A percentile compares a stretch with the other conserved stretches of the same genome.
Conservation (phyloP, 2,888 invertebrate genomes). For the Sericinus montela region DNA sequence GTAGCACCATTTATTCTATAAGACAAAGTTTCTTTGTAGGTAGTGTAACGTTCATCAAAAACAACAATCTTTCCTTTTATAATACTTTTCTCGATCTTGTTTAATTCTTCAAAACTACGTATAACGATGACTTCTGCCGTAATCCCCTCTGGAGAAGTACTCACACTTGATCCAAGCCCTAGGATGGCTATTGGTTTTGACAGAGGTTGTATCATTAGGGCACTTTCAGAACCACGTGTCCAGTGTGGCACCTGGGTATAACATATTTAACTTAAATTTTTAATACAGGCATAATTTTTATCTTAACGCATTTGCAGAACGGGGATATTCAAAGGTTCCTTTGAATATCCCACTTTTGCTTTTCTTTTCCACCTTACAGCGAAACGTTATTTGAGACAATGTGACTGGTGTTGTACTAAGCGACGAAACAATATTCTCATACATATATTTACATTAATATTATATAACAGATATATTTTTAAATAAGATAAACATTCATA, state of each 20-base stretch:
- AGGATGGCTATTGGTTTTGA: slow-evolving; percentile 80
- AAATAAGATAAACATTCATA: no score
- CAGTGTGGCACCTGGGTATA: slow-evolving; percentile 55
- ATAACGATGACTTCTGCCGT: slow-evolving; percentile 85
- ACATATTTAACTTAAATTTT: no score
- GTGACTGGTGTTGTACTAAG: no score
- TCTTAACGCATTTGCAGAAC: no score
- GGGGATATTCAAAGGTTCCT: no score
- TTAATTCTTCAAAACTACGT: slow-evolving; percentile 82
- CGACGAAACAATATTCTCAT: no score
- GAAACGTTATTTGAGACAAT: no score
- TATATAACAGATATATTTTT: no score
- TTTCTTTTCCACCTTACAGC: no score
- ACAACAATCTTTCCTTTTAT: slow-evolving; percentile 87
- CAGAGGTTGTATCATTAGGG: slow-evolving; percentile 80
- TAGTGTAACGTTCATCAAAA: slow-evolving; percentile 81
- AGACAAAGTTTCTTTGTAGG: slow-evolving; percentile 82
- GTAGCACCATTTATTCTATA: slow-evolving; percentile 83
- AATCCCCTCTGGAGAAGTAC: slow-evolving; percentile 83
- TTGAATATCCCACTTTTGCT: no score
- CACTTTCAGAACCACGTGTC: slow-evolving; percentile 82
- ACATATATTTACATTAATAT: no score
- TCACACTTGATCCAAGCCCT: slow-evolving; percentile 84
- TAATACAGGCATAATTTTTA: no score
- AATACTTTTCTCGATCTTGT: slow-evolving; percentile 55